Base-by-base conservation (phyloP, 2,113 vertebrate genomes). In the Thamnaconus septentrionalis region DNA sequence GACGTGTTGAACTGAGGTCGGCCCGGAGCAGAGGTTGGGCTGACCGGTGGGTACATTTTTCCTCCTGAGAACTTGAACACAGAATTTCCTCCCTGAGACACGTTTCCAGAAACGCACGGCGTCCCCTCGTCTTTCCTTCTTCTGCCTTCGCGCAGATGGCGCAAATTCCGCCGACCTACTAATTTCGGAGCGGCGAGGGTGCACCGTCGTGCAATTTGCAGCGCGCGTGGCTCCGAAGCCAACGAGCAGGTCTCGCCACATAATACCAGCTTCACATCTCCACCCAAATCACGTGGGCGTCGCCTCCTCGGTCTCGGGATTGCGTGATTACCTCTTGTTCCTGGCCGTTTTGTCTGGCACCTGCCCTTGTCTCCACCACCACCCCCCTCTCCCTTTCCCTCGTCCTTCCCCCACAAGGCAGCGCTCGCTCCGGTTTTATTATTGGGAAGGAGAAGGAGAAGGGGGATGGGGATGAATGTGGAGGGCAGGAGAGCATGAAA, bases 121-220 rank as follows among this genome's bases (percentile, higher is more conserved):
- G 18, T 31, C 18, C 18, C 18, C 18, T 31, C 18, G 18, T 2
- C 18, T 31, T 31, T 31, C 18, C 18, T 31, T 31, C 18, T 31
- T 31, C 18, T 31, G 18, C 18, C 18, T 31, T 31, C 18, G 18
- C 18, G 2, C 18, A 31, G 18, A 31, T 31, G 18, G 18, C 18
- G 18, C 18, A 31, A 31, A 31, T 31, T 31, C 18, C 18, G 18
- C 2, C 18, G 18, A 60, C 63, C n/a, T 44, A 45, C 52, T 50
- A 52, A 46, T 49, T 67, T 79, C 80, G 59, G 61, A 53, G 57
- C 73, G 79, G 65, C 75, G 83, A 79, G 84, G 85, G 66, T 78
- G 68, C 83, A 77, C 75, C 78, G 41, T 48, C 69, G 46, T 85
- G 71, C 77, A 51, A 90, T 90, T 79, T 78, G 79, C 76, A 76